Conservation (phyloP, 2,888 invertebrate species). For the Dicranocentrus wangi region DNA sequence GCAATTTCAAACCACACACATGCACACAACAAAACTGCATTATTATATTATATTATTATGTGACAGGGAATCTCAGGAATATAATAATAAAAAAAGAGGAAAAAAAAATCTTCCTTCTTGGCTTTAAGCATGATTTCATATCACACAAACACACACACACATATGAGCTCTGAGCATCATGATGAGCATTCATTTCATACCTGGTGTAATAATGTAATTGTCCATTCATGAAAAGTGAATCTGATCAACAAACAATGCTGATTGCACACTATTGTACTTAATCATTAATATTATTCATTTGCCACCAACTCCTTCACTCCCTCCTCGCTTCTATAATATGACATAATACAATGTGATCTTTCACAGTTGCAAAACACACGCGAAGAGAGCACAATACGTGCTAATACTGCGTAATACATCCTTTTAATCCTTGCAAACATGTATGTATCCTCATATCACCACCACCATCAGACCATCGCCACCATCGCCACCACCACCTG, state of each 20-base stretch:
- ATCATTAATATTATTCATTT: slow-evolving; percentile 48
- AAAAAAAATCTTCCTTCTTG: neutral
- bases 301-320: no score
- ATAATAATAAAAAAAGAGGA: neutral
- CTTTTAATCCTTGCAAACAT: neutral
- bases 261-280: slow-evolving; percentile 49
- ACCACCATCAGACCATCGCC: no score
- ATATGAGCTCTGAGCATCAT: neutral
- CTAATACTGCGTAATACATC: slow-evolving; percentile 7
- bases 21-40: neutral
- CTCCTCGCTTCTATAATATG: no score
- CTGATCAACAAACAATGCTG: slow-evolving; percentile 48
- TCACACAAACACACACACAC: neutral
- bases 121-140: slow-evolving; percentile 29
- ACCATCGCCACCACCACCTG: no score
- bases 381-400: slow-evolving; percentile 3
- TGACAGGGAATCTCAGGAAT: slow-evolving; percentile 26
- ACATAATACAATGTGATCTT: slow-evolving; percentile 21
- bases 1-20: slow-evolving; percentile 9
- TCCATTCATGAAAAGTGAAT: slow-evolving; percentile 46
- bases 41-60: slow-evolving; percentile 14
- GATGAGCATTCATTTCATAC: no score
- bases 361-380: slow-evolving; percentile 16
- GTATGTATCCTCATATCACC: neutral
- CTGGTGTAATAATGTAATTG: slow-evolving; percentile 31